Conservation (phyloP, 2,888 invertebrate genomes). For the Pammene aurita region DNA sequence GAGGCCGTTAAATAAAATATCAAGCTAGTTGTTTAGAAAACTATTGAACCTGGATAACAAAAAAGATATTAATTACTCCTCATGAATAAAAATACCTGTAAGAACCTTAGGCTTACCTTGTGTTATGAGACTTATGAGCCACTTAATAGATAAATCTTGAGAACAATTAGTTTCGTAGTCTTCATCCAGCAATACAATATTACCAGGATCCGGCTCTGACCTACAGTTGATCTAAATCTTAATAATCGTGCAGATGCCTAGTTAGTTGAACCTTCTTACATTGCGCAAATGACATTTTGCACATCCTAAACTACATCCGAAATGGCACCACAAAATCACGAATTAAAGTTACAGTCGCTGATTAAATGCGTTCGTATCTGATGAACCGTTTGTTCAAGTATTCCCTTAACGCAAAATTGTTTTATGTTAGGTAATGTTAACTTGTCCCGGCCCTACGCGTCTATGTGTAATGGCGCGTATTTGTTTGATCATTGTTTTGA, state of each 20-base stretch:
- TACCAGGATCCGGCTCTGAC: neutral
- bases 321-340: slow-evolving; percentile 40
- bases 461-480: slow-evolving; percentile 8
- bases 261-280: slow-evolving; percentile 9
- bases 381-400: slow-evolving; percentile 39
- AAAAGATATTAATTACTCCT: too few species aligned
- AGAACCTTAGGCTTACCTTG: too few species aligned
- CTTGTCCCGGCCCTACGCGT: slow-evolving; percentile 1
- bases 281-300: slow-evolving; percentile 38
- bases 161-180: neutral
- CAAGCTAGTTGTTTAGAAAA: too few species aligned
- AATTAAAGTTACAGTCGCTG: slow-evolving; percentile 31
- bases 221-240: slow-evolving; percentile 25
- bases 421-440: slow-evolving; percentile 26
- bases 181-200: slow-evolving; percentile 2
- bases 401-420: slow-evolving; percentile 33
- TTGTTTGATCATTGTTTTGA: slow-evolving; percentile 24
- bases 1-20: too few species aligned
- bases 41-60: too few species aligned
- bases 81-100: too few species aligned
- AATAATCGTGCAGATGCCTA: slow-evolving; percentile 22
- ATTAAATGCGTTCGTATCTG: slow-evolving; percentile 31
- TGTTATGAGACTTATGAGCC: neutral
- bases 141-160: neutral
- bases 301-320: slow-evolving; percentile 34